Evolutionary conservation across 2,888 invertebrate genomes (phyloP), one percentile per base, ranked within the genome.

Genomic region (Beris chalybata): DNA sequence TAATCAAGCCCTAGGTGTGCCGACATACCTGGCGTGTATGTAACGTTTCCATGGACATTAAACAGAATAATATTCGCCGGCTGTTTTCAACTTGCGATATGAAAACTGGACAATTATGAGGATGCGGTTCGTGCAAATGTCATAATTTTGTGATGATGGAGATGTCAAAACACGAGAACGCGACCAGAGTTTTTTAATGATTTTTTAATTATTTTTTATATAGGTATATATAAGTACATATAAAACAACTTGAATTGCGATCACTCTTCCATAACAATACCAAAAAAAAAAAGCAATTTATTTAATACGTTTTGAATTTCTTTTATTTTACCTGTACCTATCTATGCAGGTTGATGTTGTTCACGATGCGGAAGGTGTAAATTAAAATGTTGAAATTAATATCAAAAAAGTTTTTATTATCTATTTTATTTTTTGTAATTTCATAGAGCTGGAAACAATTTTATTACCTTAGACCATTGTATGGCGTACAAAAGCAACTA

Each of bases 41-140:
- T 52, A 61, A 61, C 61, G 52, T 38, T 50, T 50, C 11, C n/a
- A 15, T 29, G 61, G 61, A 32, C 50, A 61, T 32, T 43, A 38
- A 61, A 61, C 52, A 44, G 38, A 38, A 53, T 53, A 53, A 53
- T 31, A 31, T 38, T 38, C 38, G 5, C 9, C 38, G 5, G 5
- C 22, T 1, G 22, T 22, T 22, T 22, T 22, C 9, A 1, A 38
- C 7, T 38, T 5, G 38, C 38, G 38, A 7, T 9, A 38, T 38
- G 9, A 38, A 38, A 13, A 29, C 30, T 15, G 29, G 45, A 44
- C 15, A 44, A 53, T 15, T 32, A 13, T 7, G 38, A 32, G 54
- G 56, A 44, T 32, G 56, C 22, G 44, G 56, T 64, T 64, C 64
- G 64, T 64, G 64, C 64, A 64, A 64, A 54, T 54, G 64, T 54